A percentile compares a stretch with the other conserved stretches of the same genome.
phyloP scores from a whole-genome alignment of 2,888 invertebrate genomes.

The Plebejus argus region DNA sequence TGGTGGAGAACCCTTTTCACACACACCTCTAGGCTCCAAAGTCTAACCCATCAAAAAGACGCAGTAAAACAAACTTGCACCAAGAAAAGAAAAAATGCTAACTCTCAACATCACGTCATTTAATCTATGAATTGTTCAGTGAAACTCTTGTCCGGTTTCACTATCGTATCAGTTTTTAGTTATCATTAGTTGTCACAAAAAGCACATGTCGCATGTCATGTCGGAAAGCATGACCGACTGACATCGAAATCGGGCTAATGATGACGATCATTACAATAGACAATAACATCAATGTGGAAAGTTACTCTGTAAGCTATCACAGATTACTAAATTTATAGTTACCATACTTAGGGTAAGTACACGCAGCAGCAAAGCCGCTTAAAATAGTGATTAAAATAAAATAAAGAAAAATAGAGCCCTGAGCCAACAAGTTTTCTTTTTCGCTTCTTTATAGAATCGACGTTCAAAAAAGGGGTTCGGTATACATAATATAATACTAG shows the following conservation, averaged over 20 bases:
- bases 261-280: conserved; percentile 23
- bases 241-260: conserved; percentile 17
- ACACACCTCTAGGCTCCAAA: too few relatives aligned
- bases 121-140: neutral
- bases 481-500: too few relatives aligned
- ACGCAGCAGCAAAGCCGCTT: neutral
- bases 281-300: conserved; percentile 13
- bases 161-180: conserved; percentile 20
- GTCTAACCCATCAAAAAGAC: too few relatives aligned
- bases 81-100: too few relatives aligned
- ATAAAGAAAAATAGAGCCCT: too few relatives aligned
- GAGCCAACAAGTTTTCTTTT: too few relatives aligned
- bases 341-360: neutral
- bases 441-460: too few relatives aligned
- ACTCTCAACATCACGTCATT: too few relatives aligned
- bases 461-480: too few relatives aligned
- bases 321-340: neutral
- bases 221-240: conserved; percentile 15
- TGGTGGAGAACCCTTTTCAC: too few relatives aligned
- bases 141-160: conserved; percentile 9
- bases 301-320: neutral
- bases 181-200: conserved; percentile 18
- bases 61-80: too few relatives aligned
- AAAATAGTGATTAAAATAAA: too few relatives aligned
- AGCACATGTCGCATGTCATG: conserved; percentile 11